Evolutionary conservation across 1,140 invertebrate genomes (phyloP), one percentile per base, ranked within the genome.

Genomic region (Stegodyphus mimosarum): DNA sequence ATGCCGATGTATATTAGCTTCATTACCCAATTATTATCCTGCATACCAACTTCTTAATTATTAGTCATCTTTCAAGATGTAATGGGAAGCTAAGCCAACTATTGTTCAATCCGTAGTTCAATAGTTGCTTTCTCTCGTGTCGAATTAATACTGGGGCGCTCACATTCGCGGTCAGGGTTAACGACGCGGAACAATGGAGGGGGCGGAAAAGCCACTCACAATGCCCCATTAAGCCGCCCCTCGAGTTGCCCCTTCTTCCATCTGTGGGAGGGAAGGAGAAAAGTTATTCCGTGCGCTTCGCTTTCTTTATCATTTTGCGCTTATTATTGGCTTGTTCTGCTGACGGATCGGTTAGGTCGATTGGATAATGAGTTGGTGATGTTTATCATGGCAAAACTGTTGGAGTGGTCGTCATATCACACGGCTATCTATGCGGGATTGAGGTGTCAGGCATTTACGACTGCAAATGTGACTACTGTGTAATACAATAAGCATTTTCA

Each of bases 171-270:
- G 69, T 80, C 69, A 72, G 53, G n/a, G 69, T 63, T 70, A 79
- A 81, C 69, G 78, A 81, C 53, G 69, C 55, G 53, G 67, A 81
- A 81, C 78, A 81, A 63, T 81, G 48, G 69, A 53, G 67, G 55
- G 55, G 78, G 33, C 13, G 53, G 78, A 10, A 15, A 51, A 60
- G 4, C 69, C 6, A 17, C 10, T 7, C 33, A 77, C 74, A 77
- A 77, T 74, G 52, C 51, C 7, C 77, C 48, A 70, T 79, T 79
- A 79, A 79, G 69, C 66, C 77, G 64, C 67, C 77, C 77, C 18
- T 70, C 17, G 51, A 77, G 50, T 49, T 60, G 13, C 49, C 63
- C 75, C 60, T 60, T 60, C 18, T 55, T 63, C 52, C 53, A 60
- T 60, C 55, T 10, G 55, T 60, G 55, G 33, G 33, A 33, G 33